Base-by-base conservation (phyloP, 2,797 vertebrate species). In the Rhinella marina region DNA sequence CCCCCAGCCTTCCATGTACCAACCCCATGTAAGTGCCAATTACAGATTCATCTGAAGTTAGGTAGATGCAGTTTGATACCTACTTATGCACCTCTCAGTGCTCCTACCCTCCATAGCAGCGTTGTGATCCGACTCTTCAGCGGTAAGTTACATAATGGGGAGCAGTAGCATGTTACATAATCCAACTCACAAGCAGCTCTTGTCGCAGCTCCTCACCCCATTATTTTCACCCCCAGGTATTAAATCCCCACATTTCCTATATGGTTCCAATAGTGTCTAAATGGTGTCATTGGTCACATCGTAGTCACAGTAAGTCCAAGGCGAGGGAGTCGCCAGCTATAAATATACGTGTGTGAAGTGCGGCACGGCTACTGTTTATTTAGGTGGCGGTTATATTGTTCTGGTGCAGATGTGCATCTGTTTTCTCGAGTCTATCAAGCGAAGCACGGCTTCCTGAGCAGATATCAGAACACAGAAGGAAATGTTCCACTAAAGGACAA, bases 381-480 rank as follows among this genome's bases (percentile, higher is more conserved):
- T 88, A 76, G 59, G 57, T 70, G 78, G 68, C 2, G 32, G 11
- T 17, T n/a, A 17, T 62, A 82, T 89, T 89, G 88, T 89, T 86
- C 80, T 82, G 6, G n/a, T 56, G 56, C 79, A 88, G 83, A 82
- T 77, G 79, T 54, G 66, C 64, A n/a, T 68, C 27, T 23, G 70
- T 48, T n/a, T 61, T 80, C 48, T 56, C 56, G 70, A 27, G 3
- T 52, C 57, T 86, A 89, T 89, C 88, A 57, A 19, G 16, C 21
- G 19, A 2, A 70, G 68, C 84, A 70, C 21, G 78, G 70, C 80
- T 88, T 89, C 88, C 88, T 82, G 88, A 77, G 56, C 9, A 11
- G 70, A 41, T 19, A 64, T 9, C 68, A 76, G 80, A 85, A 64
- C 48, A 32, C 68, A 27, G 50, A 17, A 82, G 88, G 88, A 89